These are phyloP conservation scores for Carollia perspicillata DNA, from an alignment of 2,113 vertebrate species.

Conservation along the genomic window DNA sequence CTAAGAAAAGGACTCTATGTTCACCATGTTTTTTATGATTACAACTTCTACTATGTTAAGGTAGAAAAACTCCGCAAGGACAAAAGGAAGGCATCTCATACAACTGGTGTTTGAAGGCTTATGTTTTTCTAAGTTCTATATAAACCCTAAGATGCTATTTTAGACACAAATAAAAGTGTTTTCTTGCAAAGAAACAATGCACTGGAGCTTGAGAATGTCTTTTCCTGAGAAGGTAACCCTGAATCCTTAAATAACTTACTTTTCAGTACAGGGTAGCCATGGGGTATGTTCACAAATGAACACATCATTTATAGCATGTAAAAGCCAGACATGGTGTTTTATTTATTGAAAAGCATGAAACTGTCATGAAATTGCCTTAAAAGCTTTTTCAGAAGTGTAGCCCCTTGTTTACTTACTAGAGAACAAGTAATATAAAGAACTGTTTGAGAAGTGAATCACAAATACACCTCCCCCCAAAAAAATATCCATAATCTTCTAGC, in stretches of 20 bases:
- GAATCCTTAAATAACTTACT: conserved; percentile 68
- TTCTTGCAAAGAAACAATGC: conserved; percentile 66
- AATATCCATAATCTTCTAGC: neutral
- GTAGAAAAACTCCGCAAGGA: neutral
- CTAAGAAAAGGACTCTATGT: neutral
- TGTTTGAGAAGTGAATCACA: neutral
- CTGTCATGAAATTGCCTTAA: conserved; percentile 66
- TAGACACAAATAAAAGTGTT: conserved; percentile 17
- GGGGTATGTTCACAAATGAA: conserved; percentile 55
- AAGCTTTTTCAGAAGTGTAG: conserved; percentile 46
- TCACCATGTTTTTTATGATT: conserved; percentile 36
- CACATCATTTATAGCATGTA: conserved; percentile 12
- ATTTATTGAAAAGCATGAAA: conserved; percentile 69
- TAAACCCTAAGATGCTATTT: conserved; percentile 56
- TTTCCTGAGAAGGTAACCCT: conserved; percentile 60
- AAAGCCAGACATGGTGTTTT: conserved; percentile 70
- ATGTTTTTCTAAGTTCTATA: conserved; percentile 54
- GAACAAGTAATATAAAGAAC: neutral
- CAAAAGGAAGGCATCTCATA: conserved; percentile 5
- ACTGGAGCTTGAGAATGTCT: conserved; percentile 51
- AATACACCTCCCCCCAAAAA: neutral
- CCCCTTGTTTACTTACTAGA: conserved; percentile 52
- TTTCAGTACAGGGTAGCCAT: conserved; percentile 52
- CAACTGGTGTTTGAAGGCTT: neutral
- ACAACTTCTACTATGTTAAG: neutral